Base-by-base conservation (phyloP, 1,140 invertebrate genomes). In the Lasaia peninsularis region DNA sequence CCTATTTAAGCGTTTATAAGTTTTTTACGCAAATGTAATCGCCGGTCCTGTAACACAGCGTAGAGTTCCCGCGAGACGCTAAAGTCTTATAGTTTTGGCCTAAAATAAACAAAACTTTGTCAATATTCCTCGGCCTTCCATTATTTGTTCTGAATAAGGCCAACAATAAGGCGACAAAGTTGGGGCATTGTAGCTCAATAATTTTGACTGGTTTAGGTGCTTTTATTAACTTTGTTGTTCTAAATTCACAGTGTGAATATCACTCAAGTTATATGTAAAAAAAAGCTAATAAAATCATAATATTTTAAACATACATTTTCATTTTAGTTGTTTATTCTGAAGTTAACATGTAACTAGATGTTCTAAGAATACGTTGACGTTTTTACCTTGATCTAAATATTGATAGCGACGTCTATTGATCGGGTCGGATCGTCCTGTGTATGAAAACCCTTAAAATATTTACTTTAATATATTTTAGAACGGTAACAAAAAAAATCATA, bases 21-120 rank as follows among this genome's bases (percentile, higher is more conserved):
- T 40, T 40, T 14, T 3, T 40, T 9, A 11, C 37, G 37, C 16
- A 10, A 14, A 44, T 44, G 37, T 44, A 44, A 44, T 20, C 16
- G 37, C 18, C 4, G 16, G 18, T 18, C 37, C 16, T 18, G 18
- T 10, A 44, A 44, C 37, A 20, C 14, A 4, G 12, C 8, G 1
- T 18, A 14, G 37, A 14, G 10, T 44, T 44, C 37, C 18, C 37
- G 10, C 9, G 37, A 44, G 37, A 44, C 37, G 18, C 16, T 37
- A 14, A 37, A 37, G 35, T 11, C 37, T 8, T 11, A 44, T 44
- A 44, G 37, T 44, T 44, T 40, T 44, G 37, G 16, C 37, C 18
- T 20, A 44, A 7, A 44, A 44, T 44, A 20, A 44, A 44, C 37
- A 44, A 44, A 44, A 44, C 37, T 44, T 44, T 20, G 37, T 44